Base-by-base conservation (phyloP, 1,140 invertebrate species). In the Lordiphosa mommai region DNA sequence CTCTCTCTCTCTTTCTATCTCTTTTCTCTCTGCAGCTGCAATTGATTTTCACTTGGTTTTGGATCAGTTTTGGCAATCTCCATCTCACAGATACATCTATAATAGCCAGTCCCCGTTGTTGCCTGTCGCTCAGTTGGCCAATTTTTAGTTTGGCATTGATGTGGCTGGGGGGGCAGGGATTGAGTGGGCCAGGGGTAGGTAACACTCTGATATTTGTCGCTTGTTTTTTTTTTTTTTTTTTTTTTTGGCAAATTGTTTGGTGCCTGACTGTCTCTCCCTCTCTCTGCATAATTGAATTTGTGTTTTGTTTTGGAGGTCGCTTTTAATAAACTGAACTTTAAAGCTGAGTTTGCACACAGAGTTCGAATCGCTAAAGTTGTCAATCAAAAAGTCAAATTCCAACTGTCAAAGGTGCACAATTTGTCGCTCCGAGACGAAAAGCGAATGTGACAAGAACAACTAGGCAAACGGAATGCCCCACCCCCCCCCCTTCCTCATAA, bases 351-450 rank as follows among this genome's bases (percentile, higher is more conserved):
- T 65, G 46, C 46, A 37, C 41, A 13, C 36, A 33, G 58, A 55
- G 56, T 40, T 27, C 6, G 16, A 72, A 80, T 74, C 76, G 60
- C 23, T 64, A 53, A 58, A 56, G 72, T 84, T 82, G 77, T 82
- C 77, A 84, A 82, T 82, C 77, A 84, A 82, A 82, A 77, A 82
- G 77, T 84, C 72, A 82, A 82, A 84, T 82, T 82, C 77, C 77
- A 69, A 69, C 79, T 77, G 77, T 64, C 79, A 64, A 71, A 71
- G 66, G 66, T 47, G 66, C 66, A 64, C 77, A 82, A 84, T 82
- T 82, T 82, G 77, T 82, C 77, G 68, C 55, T 61, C 58, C 20
- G 20, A 84, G 77, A 82, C 73, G 53, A 65, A 77, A 82, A 82
- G 77, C 77, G 79, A 82, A 84, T 82, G 77, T 77, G 77, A 77